Evolutionary conservation across 1,140 invertebrate species (phyloP), one percentile per base, ranked within the genome.

Genomic region (Caenorhabditis tropicalis): DNA sequence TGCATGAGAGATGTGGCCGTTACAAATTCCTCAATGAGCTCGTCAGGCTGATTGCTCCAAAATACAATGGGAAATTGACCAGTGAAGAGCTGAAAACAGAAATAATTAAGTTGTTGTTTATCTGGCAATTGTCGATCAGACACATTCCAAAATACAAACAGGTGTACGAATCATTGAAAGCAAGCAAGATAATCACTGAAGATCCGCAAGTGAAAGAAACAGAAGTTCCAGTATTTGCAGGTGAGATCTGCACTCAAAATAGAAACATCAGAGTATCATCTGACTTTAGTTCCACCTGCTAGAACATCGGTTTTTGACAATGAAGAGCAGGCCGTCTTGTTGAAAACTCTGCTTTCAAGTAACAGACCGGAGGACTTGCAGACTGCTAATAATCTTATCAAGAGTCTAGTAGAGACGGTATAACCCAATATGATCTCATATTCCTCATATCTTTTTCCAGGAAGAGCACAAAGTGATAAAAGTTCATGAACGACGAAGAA

Each of bases 21-120:
- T 85, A 83, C 48, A 53, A 81, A 43, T 85, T 85, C 48, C 81
- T 85, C 10, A 85, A 85, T 21, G 82, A 85, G 46, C 46, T 85
- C 24, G 84, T 85, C 27, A 82, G 83, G 74, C 16, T 85, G 19
- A 53, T 85, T 19, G 60, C 79, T 19, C 80, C 79, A 16, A 85
- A 85, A 56, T 82, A 85, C 65, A 74, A 74, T 46, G 65, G 65
- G 33, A 74, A 74, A 46, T 24, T 74, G 19, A 74, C 65, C 24
- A 74, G 65, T 31, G 65, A 74, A n/a, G 65, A n/a, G n/a, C 21
- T 74, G 65, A 74, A 74, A 43, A 74, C 65, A n/a, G 65, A 74
- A 46, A 74, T 74, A 31, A 74, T 74, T n/a, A 74, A 74, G 9
- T 24, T 74, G 36, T 31, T 74, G 65, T 74, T 74, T 36, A 74